Evolutionary conservation across 2,888 invertebrate genomes (phyloP).

Genomic region (Acleris laterana): DNA sequence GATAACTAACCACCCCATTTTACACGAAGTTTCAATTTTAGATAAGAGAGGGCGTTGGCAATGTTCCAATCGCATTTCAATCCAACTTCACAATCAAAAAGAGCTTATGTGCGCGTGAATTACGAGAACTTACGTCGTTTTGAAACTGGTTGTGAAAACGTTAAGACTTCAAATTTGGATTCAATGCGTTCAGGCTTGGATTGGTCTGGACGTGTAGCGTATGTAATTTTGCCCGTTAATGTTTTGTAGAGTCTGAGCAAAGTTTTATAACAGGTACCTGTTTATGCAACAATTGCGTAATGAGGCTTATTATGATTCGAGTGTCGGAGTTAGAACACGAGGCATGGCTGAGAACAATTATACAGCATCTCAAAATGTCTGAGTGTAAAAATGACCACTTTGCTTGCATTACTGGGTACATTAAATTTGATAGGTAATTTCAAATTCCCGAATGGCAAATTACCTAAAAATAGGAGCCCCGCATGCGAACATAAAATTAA

Average conservation of each 20-base stretch:
- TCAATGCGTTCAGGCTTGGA: conserved; percentile 30
- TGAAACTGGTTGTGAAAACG: not conserved
- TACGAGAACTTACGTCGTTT: not conserved
- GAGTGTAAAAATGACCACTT: too few species aligned
- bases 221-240: conserved; percentile 4
- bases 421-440: too few species aligned
- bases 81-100: not conserved
- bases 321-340: not conserved
- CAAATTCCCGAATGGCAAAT: too few species aligned
- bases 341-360: too few species aligned
- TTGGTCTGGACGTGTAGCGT: conserved; percentile 18
- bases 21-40: conserved; percentile 37
- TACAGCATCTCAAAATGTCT: too few species aligned
- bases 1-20: conserved; percentile 31
- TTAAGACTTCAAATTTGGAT: conserved; percentile 27
- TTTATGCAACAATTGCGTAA: not conserved
- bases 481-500: too few species aligned
- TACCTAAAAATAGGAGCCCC: too few species aligned
- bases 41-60: conserved; percentile 37
- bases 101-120: conserved; percentile 5
- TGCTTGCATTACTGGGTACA: too few species aligned
- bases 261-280: not conserved
- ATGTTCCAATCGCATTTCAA: conserved; percentile 25
- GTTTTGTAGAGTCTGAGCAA: conserved; percentile 1
- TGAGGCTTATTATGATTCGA: not conserved